phyloP scores from a whole-genome alignment of 2,113 vertebrate species.

The Casuarius casuarius region DNA sequence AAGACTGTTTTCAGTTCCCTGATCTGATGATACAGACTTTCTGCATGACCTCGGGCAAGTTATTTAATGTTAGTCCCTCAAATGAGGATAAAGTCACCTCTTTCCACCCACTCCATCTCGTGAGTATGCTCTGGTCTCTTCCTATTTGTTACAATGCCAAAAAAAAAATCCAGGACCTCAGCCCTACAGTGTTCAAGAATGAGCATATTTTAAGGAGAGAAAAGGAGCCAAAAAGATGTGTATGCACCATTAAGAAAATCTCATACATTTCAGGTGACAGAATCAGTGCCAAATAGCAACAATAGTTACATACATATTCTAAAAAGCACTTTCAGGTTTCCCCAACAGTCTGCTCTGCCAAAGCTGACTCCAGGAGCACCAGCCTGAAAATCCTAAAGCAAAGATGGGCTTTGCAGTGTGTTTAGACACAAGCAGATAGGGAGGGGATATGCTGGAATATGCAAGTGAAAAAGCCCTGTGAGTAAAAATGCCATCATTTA shows the following conservation, averaged over 20 bases:
- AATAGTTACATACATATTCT: neutral
- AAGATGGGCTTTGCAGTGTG: neutral
- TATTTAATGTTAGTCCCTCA: neutral
- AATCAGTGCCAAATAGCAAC: conserved; percentile 35
- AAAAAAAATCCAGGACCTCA: neutral
- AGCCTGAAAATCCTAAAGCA: conserved; percentile 29
- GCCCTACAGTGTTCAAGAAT: neutral
- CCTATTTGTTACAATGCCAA: neutral
- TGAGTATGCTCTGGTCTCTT: neutral
- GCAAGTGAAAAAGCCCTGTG: neutral
- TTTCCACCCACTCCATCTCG: conserved; percentile 9
- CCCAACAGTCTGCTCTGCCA: conserved; percentile 8
- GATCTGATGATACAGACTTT: neutral
- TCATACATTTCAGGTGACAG: conserved; percentile 44
- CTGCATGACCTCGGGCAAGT: neutral
- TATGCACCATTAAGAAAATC: conserved; percentile 42
- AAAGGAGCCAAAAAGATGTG: neutral
- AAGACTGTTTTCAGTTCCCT: neutral
- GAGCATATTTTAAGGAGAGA: neutral
- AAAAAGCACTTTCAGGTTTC: conserved; percentile 13
- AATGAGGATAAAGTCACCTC: conserved; percentile 19
- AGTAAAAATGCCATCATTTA: neutral
- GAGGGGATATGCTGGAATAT: conserved; percentile 5
- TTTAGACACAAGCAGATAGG: neutral
- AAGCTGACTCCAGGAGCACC: conserved; percentile 1